Base-by-base conservation (phyloP, 2,113 vertebrate species). In the Tragelaphus scriptus region DNA sequence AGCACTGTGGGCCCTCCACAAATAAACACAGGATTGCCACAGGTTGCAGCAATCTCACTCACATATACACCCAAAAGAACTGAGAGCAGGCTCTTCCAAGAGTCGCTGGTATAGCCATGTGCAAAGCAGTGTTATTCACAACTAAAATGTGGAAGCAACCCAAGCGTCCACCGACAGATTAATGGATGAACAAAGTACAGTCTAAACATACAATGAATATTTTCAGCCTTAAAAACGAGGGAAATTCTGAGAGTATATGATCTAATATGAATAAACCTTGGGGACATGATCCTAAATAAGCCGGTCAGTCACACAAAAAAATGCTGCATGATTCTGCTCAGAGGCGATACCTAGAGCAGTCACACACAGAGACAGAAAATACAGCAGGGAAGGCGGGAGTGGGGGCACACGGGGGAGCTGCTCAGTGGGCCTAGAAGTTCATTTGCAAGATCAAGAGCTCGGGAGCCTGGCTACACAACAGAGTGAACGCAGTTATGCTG, bases 321-420 rank as follows among this genome's bases (percentile, higher is more conserved):
- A 4, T 7, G n/a, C 6, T 4, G 1, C 1, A 71, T 6, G 53
- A 71, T 11, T 91, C 19, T 6, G 30, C 26, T 47, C 26, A 6
- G 2, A 10, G 0, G 28, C 44, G 11, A 2, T 10, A 6, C n/a
- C n/a, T 6, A n/a, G 2, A 65, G 32, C 1, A 44, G 71, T 56
- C 58, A 47, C 12, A 80, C 44, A 51, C 36, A 85, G 19, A 51
- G 59, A 75, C 44, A 9, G 47, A 55, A 36, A 36, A 2, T 6
- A 25, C 36, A 75, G 36, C 11, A 6, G 36, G 68, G 49, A 10
- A 0, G 2, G 4, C 13, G 10, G 28, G 23, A 25, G 3, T 0
- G 12, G 9, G 5, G 8, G 10, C 4, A 8, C 6, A 44, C 0
- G 1, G 5, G 3, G 13, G n/a, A 51, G n/a, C 2, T 2, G 6